phyloP scores from a whole-genome alignment of 1,140 invertebrate species.

The Diachasmimorpha longicaudata region DNA sequence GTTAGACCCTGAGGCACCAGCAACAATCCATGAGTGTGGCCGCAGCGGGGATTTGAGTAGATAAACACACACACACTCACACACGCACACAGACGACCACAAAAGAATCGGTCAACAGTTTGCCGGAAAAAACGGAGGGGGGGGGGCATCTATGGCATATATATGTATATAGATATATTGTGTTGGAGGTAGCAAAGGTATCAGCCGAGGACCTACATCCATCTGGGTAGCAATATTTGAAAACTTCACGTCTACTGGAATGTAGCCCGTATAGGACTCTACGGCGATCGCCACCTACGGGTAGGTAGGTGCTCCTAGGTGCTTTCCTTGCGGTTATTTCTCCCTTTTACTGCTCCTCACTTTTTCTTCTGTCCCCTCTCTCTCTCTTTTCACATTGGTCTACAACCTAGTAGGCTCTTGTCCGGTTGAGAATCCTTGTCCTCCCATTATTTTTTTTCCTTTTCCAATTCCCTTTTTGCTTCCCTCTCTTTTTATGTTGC shows the following conservation, averaged over 20 bases:
- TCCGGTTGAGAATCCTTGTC: not conserved
- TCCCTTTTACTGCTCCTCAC: slow-evolving; percentile 20
- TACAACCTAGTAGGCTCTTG: slow-evolving; percentile 4
- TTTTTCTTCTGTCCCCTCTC: slow-evolving; percentile 15
- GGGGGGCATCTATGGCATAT: slow-evolving; percentile 20
- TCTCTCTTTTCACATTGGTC: slow-evolving; percentile 25
- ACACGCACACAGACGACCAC: too few species aligned
- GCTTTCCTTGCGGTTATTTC: slow-evolving; percentile 33
- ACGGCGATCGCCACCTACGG: slow-evolving; percentile 20
- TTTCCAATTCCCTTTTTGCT: slow-evolving; percentile 3
- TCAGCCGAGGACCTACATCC: slow-evolving; percentile 63
- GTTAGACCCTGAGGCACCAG: slow-evolving; percentile 29
- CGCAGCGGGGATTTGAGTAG: not conserved
- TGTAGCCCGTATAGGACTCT: slow-evolving; percentile 46
- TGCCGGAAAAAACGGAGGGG: slow-evolving; percentile 6
- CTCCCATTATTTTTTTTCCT: not conserved
- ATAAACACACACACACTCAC: not conserved
- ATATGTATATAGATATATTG: not conserved
- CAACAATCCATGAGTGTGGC: slow-evolving; percentile 18
- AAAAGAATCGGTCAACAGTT: not conserved
- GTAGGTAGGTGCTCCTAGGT: not conserved
- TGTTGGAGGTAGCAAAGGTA: slow-evolving; percentile 26
- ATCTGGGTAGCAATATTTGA: slow-evolving; percentile 58
- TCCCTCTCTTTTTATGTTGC: slow-evolving; percentile 28
- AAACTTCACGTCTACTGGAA: slow-evolving; percentile 56